These are phyloP conservation scores for Helicoverpa armigera DNA, from an alignment of 1,140 invertebrate species.

Conservation along the genomic window DNA sequence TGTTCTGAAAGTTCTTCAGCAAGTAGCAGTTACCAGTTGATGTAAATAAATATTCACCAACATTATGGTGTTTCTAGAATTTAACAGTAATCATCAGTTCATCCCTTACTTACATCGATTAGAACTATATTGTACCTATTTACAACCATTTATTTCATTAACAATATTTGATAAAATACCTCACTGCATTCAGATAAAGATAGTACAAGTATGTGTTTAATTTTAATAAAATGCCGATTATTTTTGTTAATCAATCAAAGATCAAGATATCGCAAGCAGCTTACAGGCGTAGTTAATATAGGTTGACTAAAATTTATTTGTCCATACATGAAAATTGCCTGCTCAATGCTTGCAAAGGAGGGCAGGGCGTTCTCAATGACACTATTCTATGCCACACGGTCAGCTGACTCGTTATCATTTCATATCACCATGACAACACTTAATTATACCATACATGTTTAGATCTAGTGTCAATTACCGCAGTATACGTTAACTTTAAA, in stretches of 20 bases:
- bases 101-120: no score
- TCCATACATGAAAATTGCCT: conserved; percentile 72
- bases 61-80: no score
- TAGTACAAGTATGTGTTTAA: no score
- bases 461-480: conserved; percentile 37
- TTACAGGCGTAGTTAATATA: conserved; percentile 55
- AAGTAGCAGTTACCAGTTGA: no score
- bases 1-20: no score
- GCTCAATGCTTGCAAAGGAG: conserved; percentile 62
- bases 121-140: no score
- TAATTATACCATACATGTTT: conserved; percentile 30
- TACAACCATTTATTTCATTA: no score
- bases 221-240: background rate
- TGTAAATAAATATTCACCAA: no score
- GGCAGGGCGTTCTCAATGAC: conserved; percentile 79
- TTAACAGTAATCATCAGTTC: no score
- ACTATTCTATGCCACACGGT: conserved; percentile 63
- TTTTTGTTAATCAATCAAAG: conserved; percentile 9
- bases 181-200: no score
- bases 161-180: no score
- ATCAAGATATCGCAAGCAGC: conserved; percentile 57
- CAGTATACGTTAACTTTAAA: conserved; percentile 6
- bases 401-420: conserved; percentile 72
- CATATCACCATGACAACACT: conserved; percentile 53
- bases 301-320: conserved; percentile 73